These are phyloP conservation scores for Ramphastos sulfuratus DNA, from an alignment of 2,113 vertebrate species.

Conservation along the genomic window DNA sequence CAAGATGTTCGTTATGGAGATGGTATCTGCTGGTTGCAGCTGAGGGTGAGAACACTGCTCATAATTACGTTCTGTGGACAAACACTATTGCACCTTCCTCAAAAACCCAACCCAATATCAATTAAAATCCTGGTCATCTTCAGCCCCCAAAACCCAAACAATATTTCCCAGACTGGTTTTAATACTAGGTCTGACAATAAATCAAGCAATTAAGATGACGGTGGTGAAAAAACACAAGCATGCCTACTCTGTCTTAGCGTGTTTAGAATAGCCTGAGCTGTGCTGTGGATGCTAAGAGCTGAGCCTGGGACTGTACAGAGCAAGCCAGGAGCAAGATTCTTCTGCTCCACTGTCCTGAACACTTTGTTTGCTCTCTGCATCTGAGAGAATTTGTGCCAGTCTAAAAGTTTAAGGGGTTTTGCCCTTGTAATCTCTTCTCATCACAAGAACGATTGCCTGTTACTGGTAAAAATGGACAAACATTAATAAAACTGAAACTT, in stretches of 20 bases:
- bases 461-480: background rate
- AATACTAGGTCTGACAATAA: background rate
- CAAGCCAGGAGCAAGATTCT: background rate
- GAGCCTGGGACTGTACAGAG: background rate
- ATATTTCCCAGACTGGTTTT: background rate
- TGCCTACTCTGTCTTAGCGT: background rate
- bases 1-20: background rate
- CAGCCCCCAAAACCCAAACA: background rate
- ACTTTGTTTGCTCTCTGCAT: background rate
- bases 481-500: background rate
- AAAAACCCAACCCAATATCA: background rate
- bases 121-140: background rate
- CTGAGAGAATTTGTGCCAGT: background rate
- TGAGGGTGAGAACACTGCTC: background rate
- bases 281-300: background rate
- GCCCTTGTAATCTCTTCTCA: background rate
- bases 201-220: background rate
- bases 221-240: background rate
- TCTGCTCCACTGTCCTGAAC: background rate
- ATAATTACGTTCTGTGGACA: background rate
- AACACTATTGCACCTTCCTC: background rate
- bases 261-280: background rate
- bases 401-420: background rate
- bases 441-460: background rate
- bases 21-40: background rate